A percentile compares a stretch with the other conserved stretches of the same genome.
These are phyloP conservation scores for Felis chaus DNA, from an alignment of 2,113 vertebrate genomes.

Conservation along the genomic window DNA sequence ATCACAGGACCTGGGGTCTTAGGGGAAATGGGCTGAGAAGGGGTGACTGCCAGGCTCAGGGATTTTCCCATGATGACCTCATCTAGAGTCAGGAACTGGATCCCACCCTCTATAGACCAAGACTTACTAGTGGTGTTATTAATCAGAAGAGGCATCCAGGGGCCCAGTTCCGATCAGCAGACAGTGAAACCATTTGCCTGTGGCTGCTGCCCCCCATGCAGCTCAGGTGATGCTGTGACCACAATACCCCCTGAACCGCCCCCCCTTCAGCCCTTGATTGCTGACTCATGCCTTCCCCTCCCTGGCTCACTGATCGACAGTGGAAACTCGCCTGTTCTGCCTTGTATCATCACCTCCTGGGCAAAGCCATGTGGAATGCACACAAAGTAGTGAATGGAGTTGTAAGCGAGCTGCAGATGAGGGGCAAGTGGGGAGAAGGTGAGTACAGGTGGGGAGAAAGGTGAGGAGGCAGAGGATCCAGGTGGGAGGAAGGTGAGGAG, in stretches of 20 bases:
- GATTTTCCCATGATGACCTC: neutral
- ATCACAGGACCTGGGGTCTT: neutral
- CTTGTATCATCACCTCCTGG: neutral
- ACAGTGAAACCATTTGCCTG: too few relatives aligned
- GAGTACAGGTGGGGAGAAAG: neutral
- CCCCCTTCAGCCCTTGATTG: neutral
- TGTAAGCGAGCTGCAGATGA: fast-evolving
- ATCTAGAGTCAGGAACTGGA: neutral
- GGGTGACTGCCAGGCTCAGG: neutral
- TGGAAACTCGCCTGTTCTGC: neutral
- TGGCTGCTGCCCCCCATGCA: neutral
- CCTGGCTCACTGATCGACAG: neutral
- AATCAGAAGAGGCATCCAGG: neutral
- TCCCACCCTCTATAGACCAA: neutral
- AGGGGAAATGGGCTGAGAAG: neutral
- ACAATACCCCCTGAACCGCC: too few relatives aligned
- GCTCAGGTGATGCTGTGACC: neutral
- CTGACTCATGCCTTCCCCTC: neutral
- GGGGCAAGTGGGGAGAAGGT: too few relatives aligned
- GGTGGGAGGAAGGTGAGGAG: too few relatives aligned
- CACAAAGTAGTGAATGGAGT: neutral
- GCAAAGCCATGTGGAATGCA: neutral
- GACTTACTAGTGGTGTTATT: too few relatives aligned
- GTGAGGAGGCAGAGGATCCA: too few relatives aligned
- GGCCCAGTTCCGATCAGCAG: too few relatives aligned